Conservation (phyloP, 2,113 vertebrate genomes). For the Penelope pileata region DNA sequence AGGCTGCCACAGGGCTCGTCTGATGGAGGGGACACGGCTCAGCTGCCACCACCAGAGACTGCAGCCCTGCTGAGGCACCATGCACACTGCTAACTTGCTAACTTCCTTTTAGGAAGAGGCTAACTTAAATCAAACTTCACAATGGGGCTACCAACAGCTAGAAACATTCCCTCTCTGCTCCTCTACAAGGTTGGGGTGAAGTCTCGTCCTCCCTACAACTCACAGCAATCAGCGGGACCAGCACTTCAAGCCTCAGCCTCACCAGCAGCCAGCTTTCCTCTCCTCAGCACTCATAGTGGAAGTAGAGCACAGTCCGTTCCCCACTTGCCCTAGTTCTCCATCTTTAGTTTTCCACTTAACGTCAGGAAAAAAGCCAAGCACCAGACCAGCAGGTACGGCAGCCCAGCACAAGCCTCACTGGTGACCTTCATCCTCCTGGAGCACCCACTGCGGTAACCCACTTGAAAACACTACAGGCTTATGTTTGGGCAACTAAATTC, state of each 20-base stretch:
- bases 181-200: neutral
- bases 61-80: neutral
- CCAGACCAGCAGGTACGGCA: neutral
- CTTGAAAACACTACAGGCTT: neutral
- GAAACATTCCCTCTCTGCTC: neutral
- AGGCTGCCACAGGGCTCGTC: neutral
- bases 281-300: neutral
- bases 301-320: neutral
- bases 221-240: neutral
- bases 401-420: neutral
- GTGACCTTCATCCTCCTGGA: neutral
- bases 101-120: neutral
- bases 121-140: neutral
- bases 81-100: neutral
- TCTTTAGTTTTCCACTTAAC: neutral
- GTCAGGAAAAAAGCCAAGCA: neutral
- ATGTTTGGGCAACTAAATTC: neutral
- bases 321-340: neutral
- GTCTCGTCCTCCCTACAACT: neutral
- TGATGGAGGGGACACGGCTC: neutral
- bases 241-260: neutral
- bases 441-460: neutral
- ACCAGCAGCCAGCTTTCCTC: neutral
- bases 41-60: neutral
- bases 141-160: neutral